Base-by-base conservation (phyloP, 2,888 invertebrate genomes). In the Mellilla xanthometata region DNA sequence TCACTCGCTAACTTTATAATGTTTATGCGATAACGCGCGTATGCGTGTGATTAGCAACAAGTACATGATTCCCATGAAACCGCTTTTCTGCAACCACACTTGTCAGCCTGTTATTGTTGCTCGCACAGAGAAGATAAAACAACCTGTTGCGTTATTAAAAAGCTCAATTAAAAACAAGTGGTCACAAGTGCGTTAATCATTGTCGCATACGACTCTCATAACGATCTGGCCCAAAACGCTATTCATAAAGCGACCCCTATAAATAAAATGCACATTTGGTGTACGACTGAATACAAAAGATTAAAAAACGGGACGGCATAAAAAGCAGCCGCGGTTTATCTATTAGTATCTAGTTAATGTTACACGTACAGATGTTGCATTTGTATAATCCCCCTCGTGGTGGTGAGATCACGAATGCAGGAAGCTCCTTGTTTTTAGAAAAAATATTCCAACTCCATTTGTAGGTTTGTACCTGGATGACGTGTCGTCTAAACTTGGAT, bases 261-360 rank as follows among this genome's bases (percentile, higher is more conserved):
- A 81, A 86, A 84, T 81, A 42, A 47, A 84, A 75, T 68, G 81
- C 78, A 80, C 88, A 88, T 86, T 88, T 85, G 89, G 84, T 68
- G 66, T 68, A 68, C 68, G 67, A 63, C 65, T 63, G 68, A 65
- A 76, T 67, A 87, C 84, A 88, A 87, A 77, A 82, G 82, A 79
- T 77, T 77, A 81, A 85, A 86, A 81, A 68, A 84, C 72, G 71
- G 72, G 66, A 62, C 63, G 69, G 66, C 76, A 87, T 88, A 88
- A 88, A 89, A 88, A 88, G 66, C 88, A 87, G 79, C 85, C 81
- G 88, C 74, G 83, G 86, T 85, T 45, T 86, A 86, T 86, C 87
- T 88, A 87, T 88, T 86, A 84, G 85, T 88, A 85, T 89, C 89
- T 85, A 86, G 85, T 86, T 86, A 82, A 78, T 76, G 77, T 77